Evolutionary conservation across 1,140 invertebrate genomes (phyloP).

Genomic region (Leguminivora glycinivorella): DNA sequence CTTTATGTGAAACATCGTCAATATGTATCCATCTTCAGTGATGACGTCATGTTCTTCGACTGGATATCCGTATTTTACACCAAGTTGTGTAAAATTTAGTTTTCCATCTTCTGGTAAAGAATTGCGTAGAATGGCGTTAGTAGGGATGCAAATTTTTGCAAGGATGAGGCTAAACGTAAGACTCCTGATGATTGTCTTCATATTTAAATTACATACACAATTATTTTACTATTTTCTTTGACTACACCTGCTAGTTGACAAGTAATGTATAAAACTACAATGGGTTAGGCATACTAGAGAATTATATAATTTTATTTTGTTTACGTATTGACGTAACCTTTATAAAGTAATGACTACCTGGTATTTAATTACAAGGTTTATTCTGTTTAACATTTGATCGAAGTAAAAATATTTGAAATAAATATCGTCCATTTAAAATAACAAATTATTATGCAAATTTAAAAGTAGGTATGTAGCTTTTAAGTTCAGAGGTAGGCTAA

Average conservation of each 20-base stretch:
- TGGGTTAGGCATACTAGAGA: neutral
- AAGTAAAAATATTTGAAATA: too few relatives aligned
- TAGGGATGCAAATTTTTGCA: neutral
- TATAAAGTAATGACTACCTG: neutral
- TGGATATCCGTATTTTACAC: slow-evolving; percentile 73
- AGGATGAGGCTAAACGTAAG: neutral
- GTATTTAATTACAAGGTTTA: neutral
- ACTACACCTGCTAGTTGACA: neutral
- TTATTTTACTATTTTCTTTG: neutral
- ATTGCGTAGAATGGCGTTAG: neutral
- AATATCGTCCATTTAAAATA: too few relatives aligned
- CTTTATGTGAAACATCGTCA: slow-evolving; percentile 83
- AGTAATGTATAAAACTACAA: neutral
- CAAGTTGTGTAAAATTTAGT: slow-evolving; percentile 52
- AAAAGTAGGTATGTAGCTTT: too few relatives aligned
- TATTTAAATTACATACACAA: neutral
- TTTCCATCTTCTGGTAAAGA: neutral
- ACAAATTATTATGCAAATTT: too few relatives aligned
- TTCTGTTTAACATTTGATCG: neutral
- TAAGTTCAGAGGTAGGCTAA: too few relatives aligned
- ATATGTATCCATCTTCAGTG: slow-evolving; percentile 84
- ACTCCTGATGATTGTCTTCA: neutral
- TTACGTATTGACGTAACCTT: too few relatives aligned
- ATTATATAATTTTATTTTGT: neutral
- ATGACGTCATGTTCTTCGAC: slow-evolving; percentile 76